Evolutionary conservation across 2,888 invertebrate species (phyloP), one percentile per base, ranked within the genome.

Genomic region (Drosophila nr. fundita): DNA sequence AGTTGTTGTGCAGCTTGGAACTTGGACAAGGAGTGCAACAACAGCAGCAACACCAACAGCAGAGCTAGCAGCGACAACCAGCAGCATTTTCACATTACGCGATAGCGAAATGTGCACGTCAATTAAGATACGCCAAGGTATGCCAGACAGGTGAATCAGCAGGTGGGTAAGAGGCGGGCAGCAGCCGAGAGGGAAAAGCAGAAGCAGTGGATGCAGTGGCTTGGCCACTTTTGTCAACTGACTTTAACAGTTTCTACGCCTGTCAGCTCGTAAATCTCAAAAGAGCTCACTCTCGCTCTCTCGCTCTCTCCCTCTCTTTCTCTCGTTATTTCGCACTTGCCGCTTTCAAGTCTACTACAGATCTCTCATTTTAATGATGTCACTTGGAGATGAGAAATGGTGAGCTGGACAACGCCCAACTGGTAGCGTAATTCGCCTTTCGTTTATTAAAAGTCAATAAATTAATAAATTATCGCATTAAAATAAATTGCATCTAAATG

Each of bases 391-490:
- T 29, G 68, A 24, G 48, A 10, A 21, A 42, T n/a, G 30, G 15
- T 40, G 36, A 38, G 29, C 27, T 34, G 42, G 38, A 53, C 40
- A 68, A 75, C 77, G 77, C 79, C 76, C 76, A 68, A 73, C 66
- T 71, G 64, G 71, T 67, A 74, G 78, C 67, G 54, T 27, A 62
- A 48, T 58, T 61, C 58, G 61, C 27, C 27, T 72, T 73, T 67
- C 73, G 70, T 78, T 83, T 89, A 91, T 91, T 92, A 92, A 92
- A 92, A 91, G 90, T 91, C 92, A 91, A 93, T 92, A 92, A 93
- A 93, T 92, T 92, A 92, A 92, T 92, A 92, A 92, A 92, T 92
- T 92, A 92, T 92, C 92, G 92, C 90, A 92, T 93, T 92, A 93
- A 92, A 92, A 91, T 92, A 92, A 92, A 92, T 92, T 92, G 92